A percentile compares a stretch with the other conserved stretches of the same genome.
Conservation (phyloP, 2,113 vertebrate genomes). For the pig (Sus scrofa) region T2T-Sscrofa CM000817.6:136599501-136600000, state of each 20-base stretch:
- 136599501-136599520: not conserved
- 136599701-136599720: not conserved
- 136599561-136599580: not conserved
- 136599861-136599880: not conserved
- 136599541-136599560: not conserved
- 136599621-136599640: not conserved
- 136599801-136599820: not conserved
- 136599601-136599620: not conserved
- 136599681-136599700: not conserved
- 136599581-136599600: not conserved
- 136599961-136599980: conserved; percentile 13
- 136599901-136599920: not conserved
- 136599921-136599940: not conserved
- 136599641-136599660: not conserved
- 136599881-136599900: not conserved
- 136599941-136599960: not conserved
- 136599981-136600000: no score
- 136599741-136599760: not conserved
- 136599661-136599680: not conserved
- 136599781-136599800: not conserved
- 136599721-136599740: not conserved
- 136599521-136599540: not conserved
- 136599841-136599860: not conserved
- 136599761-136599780: not conserved
- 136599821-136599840: not conserved